phyloP scores from a whole-genome alignment of 1,140 invertebrate genomes.

The Sitophilus oryzae region DNA sequence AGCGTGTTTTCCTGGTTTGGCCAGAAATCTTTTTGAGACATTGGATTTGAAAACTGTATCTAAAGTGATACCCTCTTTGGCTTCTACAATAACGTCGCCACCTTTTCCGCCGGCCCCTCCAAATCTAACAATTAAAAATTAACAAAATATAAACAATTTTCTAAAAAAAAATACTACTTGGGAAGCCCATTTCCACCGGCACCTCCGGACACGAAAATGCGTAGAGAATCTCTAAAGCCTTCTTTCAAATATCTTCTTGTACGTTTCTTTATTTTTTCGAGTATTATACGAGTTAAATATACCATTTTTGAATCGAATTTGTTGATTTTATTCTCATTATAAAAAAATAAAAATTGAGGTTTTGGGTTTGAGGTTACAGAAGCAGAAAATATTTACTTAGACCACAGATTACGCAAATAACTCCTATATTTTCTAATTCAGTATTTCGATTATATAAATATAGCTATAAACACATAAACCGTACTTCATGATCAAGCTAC shows the following conservation, averaged over 20 bases:
- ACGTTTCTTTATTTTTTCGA: conserved; percentile 31
- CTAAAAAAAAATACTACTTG: conserved; percentile 32
- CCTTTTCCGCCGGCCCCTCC: conserved; percentile 83
- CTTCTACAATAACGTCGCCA: conserved; percentile 70
- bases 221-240: conserved; percentile 68
- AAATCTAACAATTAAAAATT: conserved; percentile 54
- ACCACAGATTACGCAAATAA: too few relatives aligned
- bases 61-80: conserved; percentile 57
- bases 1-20: conserved; percentile 64
- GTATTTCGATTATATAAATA: too few relatives aligned
- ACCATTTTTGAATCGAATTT: too few relatives aligned
- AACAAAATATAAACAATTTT: background rate
- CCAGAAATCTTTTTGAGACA: conserved; percentile 55
- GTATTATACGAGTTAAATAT: conserved; percentile 36
- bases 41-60: conserved; percentile 49
- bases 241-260: conserved; percentile 42
- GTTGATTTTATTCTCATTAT: too few relatives aligned
- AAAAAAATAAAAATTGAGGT: too few relatives aligned
- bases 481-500: too few relatives aligned
- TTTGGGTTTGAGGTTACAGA: too few relatives aligned
- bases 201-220: conserved; percentile 67
- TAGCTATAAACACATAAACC: too few relatives aligned
- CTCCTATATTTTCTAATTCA: too few relatives aligned
- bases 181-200: conserved; percentile 57
- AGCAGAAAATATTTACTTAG: too few relatives aligned